Conservation (phyloP, 2,113 vertebrate species). For the Actenoides hombroni region DNA sequence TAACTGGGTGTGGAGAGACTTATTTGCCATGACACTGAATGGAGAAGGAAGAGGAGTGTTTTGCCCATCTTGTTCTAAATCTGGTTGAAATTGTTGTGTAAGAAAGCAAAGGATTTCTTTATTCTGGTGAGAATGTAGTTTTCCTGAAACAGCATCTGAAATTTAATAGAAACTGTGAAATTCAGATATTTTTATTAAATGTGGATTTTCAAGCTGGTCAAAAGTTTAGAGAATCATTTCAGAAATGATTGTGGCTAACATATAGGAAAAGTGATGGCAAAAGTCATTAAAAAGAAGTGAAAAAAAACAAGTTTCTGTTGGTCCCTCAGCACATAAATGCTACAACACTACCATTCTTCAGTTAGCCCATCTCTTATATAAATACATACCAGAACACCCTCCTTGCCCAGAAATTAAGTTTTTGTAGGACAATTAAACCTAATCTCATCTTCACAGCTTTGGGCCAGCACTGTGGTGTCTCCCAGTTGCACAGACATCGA, state of each 20-base stretch:
- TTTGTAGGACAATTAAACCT: neutral
- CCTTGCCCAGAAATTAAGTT: neutral
- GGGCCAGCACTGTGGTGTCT: fast-evolving
- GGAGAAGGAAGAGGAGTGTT: neutral
- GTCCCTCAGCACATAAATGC: neutral
- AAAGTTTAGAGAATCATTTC: neutral
- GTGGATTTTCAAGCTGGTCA: neutral
- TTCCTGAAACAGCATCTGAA: neutral
- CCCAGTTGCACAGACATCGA: fast-evolving
- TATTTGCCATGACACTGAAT: neutral
- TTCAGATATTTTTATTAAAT: neutral
- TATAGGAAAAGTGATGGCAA: neutral
- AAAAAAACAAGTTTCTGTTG: neutral
- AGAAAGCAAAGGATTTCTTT: neutral
- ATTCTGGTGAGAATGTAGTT: neutral
- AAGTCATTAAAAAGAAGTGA: neutral
- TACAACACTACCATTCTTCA: neutral
- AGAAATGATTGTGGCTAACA: neutral
- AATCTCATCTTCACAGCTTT: neutral
- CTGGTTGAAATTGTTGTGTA: fast-evolving
- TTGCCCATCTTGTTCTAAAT: neutral
- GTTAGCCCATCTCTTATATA: neutral
- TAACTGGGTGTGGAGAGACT: neutral
- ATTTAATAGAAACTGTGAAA: neutral
- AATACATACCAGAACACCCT: neutral